These are phyloP conservation scores for Eudasyphora cyanicolor DNA, from an alignment of 2,888 invertebrate genomes.

Conservation along the genomic window DNA sequence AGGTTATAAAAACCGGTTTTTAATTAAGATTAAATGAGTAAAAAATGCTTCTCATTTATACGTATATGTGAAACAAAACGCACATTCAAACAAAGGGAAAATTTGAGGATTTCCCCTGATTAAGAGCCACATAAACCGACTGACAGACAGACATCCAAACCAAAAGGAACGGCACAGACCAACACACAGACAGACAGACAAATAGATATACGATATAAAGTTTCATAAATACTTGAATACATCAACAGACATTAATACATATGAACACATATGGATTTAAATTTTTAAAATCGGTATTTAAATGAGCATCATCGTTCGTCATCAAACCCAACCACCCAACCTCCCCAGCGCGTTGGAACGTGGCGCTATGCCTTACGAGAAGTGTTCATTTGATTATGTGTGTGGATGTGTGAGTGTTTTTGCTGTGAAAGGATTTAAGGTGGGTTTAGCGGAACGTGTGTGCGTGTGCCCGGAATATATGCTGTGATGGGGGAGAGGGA, in stretches of 20 bases:
- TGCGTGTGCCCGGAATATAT: not conserved
- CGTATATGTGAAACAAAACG: slow-evolving; percentile 5
- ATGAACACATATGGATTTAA: slow-evolving; percentile 54
- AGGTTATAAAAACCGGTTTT: slow-evolving; percentile 75
- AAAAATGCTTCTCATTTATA: slow-evolving; percentile 40
- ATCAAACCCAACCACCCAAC: no score
- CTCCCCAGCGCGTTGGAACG: not conserved
- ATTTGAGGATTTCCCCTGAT: slow-evolving; percentile 45
- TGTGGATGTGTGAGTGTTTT: not conserved
- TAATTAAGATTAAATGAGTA: slow-evolving; percentile 78
- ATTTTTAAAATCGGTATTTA: slow-evolving; percentile 58
- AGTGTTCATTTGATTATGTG: not conserved
- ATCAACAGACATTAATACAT: slow-evolving; percentile 5
- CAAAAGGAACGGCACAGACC: not conserved
- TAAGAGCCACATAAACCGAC: slow-evolving; percentile 19
- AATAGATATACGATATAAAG: not conserved
- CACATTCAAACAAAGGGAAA: not conserved
- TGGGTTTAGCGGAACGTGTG: slow-evolving; percentile 14
- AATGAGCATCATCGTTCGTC: slow-evolving; percentile 51
- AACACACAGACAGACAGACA: not conserved
- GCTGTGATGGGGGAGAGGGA: slow-evolving; percentile 19
- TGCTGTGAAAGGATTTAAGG: not conserved
- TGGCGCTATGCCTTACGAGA: no score
- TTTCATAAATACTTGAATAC: not conserved
- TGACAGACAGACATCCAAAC: slow-evolving; percentile 11